A percentile compares a stretch with the other conserved stretches of the same genome.
These are phyloP conservation scores for Polymixis lichenea DNA, from an alignment of 2,888 invertebrate species.

Conservation along the genomic window DNA sequence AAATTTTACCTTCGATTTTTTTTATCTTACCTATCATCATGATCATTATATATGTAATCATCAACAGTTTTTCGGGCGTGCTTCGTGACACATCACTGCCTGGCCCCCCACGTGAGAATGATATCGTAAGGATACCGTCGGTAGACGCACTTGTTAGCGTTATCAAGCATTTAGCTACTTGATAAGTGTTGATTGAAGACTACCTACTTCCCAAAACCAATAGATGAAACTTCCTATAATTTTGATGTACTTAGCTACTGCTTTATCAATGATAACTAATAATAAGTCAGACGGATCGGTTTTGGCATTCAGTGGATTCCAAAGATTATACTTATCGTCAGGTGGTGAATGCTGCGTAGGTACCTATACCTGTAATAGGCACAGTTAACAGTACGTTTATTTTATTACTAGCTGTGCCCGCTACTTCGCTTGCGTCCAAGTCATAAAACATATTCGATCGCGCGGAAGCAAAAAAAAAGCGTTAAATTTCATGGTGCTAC, in stretches of 20 bases:
- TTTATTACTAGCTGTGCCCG: background rate
- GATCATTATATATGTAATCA: background rate
- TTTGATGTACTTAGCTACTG: background rate
- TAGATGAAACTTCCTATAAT: background rate
- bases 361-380: background rate
- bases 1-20: background rate
- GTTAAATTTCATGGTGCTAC: no score
- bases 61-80: slow-evolving; percentile 6
- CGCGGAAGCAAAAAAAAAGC: no score
- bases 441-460: no score
- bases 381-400: background rate
- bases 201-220: background rate
- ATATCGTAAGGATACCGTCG: slow-evolving; percentile 11
- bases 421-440: no score
- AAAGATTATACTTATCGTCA: slow-evolving; percentile 12
- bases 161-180: slow-evolving; percentile 28
- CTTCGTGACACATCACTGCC: slow-evolving; percentile 12
- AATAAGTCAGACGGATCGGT: slow-evolving; percentile 14
- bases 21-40: slow-evolving; percentile 6
- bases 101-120: slow-evolving; percentile 32
- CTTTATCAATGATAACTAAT: background rate
- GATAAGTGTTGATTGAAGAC: background rate
- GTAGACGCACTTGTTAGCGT: slow-evolving; percentile 23
- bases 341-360: background rate
- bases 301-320: background rate